phyloP scores from a whole-genome alignment of 2,888 invertebrate genomes.

The Hyposoter didymator region DNA sequence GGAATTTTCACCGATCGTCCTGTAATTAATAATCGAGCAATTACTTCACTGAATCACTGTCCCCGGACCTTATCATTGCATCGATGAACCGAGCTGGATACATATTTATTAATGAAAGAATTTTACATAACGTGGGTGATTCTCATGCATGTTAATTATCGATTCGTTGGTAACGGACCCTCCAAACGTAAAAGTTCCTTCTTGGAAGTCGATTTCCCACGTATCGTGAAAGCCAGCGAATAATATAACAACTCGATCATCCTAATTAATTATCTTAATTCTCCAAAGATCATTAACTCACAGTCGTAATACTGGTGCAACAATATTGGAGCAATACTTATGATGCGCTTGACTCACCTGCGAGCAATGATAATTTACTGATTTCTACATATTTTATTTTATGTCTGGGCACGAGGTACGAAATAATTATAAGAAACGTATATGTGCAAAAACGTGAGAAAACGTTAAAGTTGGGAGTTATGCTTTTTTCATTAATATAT shows the following conservation, averaged over 20 bases:
- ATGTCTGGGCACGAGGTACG: neutral
- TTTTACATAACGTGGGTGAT: slow-evolving; percentile 47
- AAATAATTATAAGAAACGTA: slow-evolving; percentile 3
- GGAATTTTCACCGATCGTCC: slow-evolving; percentile 35
- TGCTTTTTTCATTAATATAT: neutral
- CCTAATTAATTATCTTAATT: slow-evolving; percentile 29
- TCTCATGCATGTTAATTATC: slow-evolving; percentile 23
- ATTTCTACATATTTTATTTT: neutral
- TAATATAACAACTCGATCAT: slow-evolving; percentile 28
- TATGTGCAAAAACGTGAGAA: neutral
- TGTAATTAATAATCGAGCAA: slow-evolving; percentile 62
- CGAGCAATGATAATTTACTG: neutral
- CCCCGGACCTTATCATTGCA: slow-evolving; percentile 34
- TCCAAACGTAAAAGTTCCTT: slow-evolving; percentile 16
- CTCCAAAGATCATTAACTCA: slow-evolving; percentile 2
- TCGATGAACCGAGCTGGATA: slow-evolving; percentile 30
- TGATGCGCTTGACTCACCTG: neutral
- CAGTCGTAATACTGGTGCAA: neutral
- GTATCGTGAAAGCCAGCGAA: neutral
- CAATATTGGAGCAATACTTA: slow-evolving; percentile 11
- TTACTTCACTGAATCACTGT: slow-evolving; percentile 37
- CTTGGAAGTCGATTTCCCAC: neutral
- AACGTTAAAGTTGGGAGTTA: slow-evolving; percentile 10
- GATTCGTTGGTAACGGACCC: slow-evolving; percentile 12
- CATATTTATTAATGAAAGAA: slow-evolving; percentile 43